These are phyloP conservation scores for Lutjanus erythropterus DNA, from an alignment of 2,113 vertebrate genomes.

Conservation along the genomic window DNA sequence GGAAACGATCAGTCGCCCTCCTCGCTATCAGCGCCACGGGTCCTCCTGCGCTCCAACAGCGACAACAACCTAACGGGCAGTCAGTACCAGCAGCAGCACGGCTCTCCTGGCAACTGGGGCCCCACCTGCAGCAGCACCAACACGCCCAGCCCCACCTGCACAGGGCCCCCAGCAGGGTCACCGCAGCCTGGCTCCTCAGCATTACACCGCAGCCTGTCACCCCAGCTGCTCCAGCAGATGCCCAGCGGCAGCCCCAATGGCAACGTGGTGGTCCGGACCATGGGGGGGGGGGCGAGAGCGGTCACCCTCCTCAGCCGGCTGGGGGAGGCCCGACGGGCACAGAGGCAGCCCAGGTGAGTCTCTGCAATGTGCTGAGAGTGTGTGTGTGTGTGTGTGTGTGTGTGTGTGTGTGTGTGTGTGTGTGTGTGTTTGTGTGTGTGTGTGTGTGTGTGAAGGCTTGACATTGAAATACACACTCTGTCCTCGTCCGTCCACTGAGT, in stretches of 20 bases:
- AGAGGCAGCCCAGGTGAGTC: conserved; percentile 88
- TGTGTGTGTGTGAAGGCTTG: no score
- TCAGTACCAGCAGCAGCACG: conserved; percentile 74
- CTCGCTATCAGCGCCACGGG: conserved; percentile 90
- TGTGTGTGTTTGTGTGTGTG: no score
- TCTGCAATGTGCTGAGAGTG: background rate
- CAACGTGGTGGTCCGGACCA: conserved; percentile 88
- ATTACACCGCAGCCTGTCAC: conserved; percentile 94
- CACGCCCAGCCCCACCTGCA: conserved; percentile 54
- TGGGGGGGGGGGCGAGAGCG: conserved; percentile 87
- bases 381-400: background rate
- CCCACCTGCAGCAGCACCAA: conserved; percentile 60
- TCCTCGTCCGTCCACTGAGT: background rate
- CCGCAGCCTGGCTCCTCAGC: conserved; percentile 84
- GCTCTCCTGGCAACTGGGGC: conserved; percentile 66
- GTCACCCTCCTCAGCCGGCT: conserved; percentile 94
- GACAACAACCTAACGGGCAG: conserved; percentile 91
- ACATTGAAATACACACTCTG: no score
- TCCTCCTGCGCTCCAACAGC: conserved; percentile 95
- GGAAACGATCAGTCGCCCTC: conserved; percentile 84
- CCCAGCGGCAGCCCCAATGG: conserved; percentile 91
- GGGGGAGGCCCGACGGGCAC: conserved; percentile 87
- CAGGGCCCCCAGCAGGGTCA: conserved; percentile 85
- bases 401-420: background rate
- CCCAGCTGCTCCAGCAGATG: conserved; percentile 93